These are phyloP conservation scores for Solenodon paradoxus DNA, from an alignment of 2,113 vertebrate genomes.

Conservation along the genomic window DNA sequence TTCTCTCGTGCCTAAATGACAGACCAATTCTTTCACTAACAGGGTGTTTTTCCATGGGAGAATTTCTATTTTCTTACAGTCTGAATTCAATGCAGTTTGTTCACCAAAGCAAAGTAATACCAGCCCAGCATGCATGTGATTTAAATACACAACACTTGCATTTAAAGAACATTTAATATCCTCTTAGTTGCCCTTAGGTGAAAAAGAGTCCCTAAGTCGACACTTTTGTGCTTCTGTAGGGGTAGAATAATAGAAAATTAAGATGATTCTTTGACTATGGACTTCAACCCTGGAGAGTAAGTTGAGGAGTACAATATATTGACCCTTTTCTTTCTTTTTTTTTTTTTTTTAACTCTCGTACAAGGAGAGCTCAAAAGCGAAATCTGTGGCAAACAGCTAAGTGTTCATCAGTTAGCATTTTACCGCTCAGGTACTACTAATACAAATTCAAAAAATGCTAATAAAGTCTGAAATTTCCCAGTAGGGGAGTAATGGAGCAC, in stretches of 20 bases:
- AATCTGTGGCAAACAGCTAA: conserved; percentile 71
- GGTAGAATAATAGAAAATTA: conserved; percentile 41
- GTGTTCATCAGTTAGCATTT: conserved; percentile 77
- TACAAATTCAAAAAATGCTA: conserved; percentile 82
- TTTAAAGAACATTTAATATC: conserved; percentile 65
- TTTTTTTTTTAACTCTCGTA: not conserved
- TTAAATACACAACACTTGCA: conserved; percentile 53
- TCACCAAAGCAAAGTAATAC: conserved; percentile 47
- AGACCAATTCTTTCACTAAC: not conserved
- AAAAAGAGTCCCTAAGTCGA: not conserved
- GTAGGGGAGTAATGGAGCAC: conserved; percentile 83
- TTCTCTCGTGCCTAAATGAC: not conserved
- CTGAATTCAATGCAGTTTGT: conserved; percentile 21
- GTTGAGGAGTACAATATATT: not conserved
- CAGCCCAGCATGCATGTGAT: conserved; percentile 27
- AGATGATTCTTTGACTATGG: conserved; percentile 1
- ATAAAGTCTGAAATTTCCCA: conserved; percentile 85
- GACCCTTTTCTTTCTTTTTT: not conserved
- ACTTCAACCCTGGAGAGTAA: conserved; percentile 33
- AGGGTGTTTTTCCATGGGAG: not conserved
- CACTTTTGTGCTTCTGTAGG: conserved; percentile 44
- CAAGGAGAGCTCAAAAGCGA: conserved; percentile 43
- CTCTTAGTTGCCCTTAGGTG: conserved; percentile 28
- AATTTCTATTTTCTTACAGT: conserved; percentile 40
- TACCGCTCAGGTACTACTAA: conserved; percentile 78